Evolutionary conservation across 2,888 invertebrate genomes (phyloP).

Genomic region (Tolmerus cingulatus): DNA sequence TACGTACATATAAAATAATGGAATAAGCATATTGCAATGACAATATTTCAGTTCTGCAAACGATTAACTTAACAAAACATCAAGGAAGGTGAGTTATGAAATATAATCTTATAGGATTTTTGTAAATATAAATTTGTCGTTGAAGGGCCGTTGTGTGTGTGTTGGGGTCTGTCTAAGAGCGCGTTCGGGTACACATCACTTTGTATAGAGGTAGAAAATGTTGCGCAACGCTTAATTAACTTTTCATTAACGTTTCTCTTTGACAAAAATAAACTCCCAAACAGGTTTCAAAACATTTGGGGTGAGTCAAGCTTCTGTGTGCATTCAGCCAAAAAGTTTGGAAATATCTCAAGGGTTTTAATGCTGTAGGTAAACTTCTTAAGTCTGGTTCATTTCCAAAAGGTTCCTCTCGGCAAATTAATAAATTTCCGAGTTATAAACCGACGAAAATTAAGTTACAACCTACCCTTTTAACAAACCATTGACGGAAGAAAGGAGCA

Average conservation of each 20-base stretch:
- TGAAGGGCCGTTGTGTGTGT: no score
- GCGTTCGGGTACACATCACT: not conserved
- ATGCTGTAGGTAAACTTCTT: not conserved
- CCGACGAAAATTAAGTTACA: not conserved
- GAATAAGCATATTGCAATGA: no score
- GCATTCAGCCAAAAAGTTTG: not conserved
- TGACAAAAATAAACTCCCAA: not conserved
- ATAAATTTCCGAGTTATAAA: not conserved
- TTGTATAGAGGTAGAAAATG: not conserved
- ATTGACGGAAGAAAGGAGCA: not conserved
- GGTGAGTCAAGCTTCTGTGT: not conserved
- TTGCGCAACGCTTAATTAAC: not conserved
- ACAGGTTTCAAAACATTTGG: not conserved
- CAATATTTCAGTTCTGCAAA: no score
- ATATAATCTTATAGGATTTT: no score
- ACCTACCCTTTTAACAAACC: not conserved
- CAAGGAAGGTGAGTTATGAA: no score
- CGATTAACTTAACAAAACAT: no score
- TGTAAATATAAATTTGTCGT: no score
- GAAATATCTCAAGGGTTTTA: not conserved
- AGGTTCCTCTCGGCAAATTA: not conserved
- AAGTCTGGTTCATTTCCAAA: not conserved
- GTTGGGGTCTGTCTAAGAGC: no score
- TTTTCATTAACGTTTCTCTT: not conserved
- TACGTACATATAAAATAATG: no score